These are phyloP conservation scores for Callyntrura sp. DNA, from an alignment of 2,888 invertebrate genomes.

Conservation along the genomic window DNA sequence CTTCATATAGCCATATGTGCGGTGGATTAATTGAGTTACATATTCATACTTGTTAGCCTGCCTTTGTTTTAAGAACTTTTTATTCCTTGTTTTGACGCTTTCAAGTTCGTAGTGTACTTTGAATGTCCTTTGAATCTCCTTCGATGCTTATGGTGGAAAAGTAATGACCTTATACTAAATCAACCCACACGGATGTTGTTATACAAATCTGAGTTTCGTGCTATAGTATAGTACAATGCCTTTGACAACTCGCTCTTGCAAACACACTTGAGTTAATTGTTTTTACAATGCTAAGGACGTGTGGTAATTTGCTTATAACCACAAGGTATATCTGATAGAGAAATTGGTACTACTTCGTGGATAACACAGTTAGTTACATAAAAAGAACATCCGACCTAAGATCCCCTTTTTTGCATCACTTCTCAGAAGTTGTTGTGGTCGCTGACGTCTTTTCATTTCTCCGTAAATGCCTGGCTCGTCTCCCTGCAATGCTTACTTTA, in stretches of 20 bases:
- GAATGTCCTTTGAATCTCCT: too few relatives aligned
- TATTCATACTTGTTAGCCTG: too few relatives aligned
- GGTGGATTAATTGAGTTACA: too few relatives aligned
- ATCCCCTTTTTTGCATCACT: conserved; percentile 24
- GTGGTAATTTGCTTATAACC: not conserved
- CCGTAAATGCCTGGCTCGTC: not conserved
- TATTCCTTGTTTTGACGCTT: too few relatives aligned
- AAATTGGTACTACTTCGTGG: too few relatives aligned
- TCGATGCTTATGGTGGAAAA: not conserved
- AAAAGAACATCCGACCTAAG: too few relatives aligned
- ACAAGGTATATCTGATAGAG: not conserved
- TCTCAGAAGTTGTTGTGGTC: conserved; percentile 16
- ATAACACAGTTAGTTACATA: too few relatives aligned
- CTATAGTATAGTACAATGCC: not conserved
- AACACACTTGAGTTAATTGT: conserved; percentile 29
- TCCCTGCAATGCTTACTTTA: not conserved
- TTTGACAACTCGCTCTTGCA: not conserved
- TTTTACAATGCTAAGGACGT: not conserved
- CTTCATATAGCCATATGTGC: not conserved
- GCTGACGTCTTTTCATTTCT: conserved; percentile 36
- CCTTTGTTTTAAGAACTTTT: too few relatives aligned
- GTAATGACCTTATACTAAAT: not conserved
- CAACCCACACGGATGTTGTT: not conserved
- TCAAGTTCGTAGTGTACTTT: too few relatives aligned
- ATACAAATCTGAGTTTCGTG: too few relatives aligned